Evolutionary conservation across 2,113 vertebrate genomes (phyloP).

Genomic region (Paratilapia polleni): DNA sequence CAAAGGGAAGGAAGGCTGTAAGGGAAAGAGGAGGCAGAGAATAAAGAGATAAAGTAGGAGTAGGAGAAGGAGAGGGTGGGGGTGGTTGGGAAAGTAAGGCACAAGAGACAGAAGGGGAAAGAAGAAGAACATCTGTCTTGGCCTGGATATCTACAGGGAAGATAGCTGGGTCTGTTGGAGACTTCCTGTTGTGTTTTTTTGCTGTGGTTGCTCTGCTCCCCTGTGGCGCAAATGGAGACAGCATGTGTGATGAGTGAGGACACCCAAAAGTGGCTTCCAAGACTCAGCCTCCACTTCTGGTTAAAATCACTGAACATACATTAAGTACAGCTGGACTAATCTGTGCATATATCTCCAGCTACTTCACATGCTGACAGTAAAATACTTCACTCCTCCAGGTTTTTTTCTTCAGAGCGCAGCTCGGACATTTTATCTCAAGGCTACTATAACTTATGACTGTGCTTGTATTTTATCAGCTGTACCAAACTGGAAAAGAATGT

Average conservation of each 20-base stretch:
- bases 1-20: neutral
- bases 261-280: conserved; percentile 36
- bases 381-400: neutral
- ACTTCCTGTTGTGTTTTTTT: conserved; percentile 73
- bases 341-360: neutral
- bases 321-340: conserved; percentile 14
- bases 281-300: neutral
- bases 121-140: conserved; percentile 74
- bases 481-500: neutral
- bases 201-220: conserved; percentile 61
- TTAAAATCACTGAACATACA: conserved; percentile 18
- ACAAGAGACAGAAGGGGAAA: conserved; percentile 16
- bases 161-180: conserved; percentile 60
- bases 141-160: conserved; percentile 55
- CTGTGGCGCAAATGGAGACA: conserved; percentile 73
- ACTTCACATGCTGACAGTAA: conserved; percentile 15
- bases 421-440: conserved; percentile 8
- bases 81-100: conserved; percentile 15
- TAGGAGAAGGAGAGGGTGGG: neutral
- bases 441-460: conserved; percentile 18
- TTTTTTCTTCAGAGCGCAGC: neutral
- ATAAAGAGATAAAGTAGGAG: neutral
- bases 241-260: conserved; percentile 62
- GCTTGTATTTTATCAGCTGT: conserved; percentile 25
- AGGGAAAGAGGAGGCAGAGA: conserved; percentile 16